Evolutionary conservation across 2,888 invertebrate species (phyloP).

Genomic region (Siphonodentalium dalli): DNA sequence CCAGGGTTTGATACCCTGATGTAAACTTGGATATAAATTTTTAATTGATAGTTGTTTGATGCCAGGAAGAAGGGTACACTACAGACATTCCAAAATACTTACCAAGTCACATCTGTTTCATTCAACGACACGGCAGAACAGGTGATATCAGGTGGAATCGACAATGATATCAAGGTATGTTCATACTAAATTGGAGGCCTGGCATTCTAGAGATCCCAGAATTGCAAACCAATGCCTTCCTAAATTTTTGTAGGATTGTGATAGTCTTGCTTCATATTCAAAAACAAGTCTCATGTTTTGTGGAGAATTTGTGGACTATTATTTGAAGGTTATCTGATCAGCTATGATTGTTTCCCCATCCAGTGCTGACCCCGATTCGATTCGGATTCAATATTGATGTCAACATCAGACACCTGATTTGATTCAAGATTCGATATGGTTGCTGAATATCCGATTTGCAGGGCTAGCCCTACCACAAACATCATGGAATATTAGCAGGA

Average conservation of each 20-base stretch:
- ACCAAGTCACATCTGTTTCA: conserved; percentile 71
- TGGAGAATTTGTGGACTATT: not conserved
- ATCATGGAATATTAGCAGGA: too few relatives aligned
- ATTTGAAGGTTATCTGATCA: not conserved
- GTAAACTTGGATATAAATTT: not conserved
- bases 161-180: conserved; percentile 87
- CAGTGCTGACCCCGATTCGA: too few relatives aligned
- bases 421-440: too few relatives aligned
- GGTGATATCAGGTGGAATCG: conserved; percentile 92
- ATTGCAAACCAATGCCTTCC: not conserved
- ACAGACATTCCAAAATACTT: conserved; percentile 68
- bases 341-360: too few relatives aligned
- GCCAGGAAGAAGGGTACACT: conserved; percentile 84
- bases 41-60: conserved; percentile 73
- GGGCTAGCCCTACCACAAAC: too few relatives aligned
- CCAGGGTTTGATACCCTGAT: too few relatives aligned
- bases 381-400: too few relatives aligned
- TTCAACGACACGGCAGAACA: conserved; percentile 97
- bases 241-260: not conserved
- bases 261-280: not conserved
- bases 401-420: too few relatives aligned
- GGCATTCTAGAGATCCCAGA: not conserved
- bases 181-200: not conserved
- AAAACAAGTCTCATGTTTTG: not conserved
- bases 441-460: too few relatives aligned